phyloP scores from a whole-genome alignment of 1,140 invertebrate species.

The Pseudomyrmex flavicornis region DNA sequence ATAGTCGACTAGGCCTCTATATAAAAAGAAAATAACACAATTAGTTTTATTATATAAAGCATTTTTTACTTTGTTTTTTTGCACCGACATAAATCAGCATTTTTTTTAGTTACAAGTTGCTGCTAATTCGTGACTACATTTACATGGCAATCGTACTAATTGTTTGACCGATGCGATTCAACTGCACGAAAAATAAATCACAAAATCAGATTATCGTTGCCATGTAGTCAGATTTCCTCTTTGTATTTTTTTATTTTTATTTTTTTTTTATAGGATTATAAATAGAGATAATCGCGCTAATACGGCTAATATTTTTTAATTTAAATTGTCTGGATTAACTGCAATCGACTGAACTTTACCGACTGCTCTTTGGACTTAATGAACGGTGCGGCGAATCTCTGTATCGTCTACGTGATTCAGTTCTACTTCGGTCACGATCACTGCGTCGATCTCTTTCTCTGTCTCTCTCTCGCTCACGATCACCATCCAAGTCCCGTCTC shows the following conservation, averaged over 20 bases:
- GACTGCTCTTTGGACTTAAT: slow-evolving; percentile 71
- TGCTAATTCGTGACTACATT: background rate
- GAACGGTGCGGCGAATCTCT: slow-evolving; percentile 71
- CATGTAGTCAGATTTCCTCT: no score
- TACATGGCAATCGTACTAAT: no score
- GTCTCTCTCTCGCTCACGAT: slow-evolving; percentile 76
- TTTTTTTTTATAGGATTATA: no score
- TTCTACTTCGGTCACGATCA: slow-evolving; percentile 70
- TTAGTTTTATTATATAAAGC: slow-evolving; percentile 3
- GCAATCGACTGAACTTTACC: slow-evolving; percentile 57
- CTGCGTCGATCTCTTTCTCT: slow-evolving; percentile 67
- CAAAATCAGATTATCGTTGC: no score
- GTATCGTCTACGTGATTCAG: slow-evolving; percentile 68
- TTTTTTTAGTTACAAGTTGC: no score
- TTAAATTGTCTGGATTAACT: background rate
- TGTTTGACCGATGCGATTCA: no score
- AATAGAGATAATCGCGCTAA: background rate
- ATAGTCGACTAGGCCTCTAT: slow-evolving; percentile 72
- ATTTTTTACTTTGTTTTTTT: background rate
- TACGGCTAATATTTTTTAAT: background rate
- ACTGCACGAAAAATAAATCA: no score
- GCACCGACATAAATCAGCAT: slow-evolving; percentile 8
- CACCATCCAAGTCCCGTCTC: slow-evolving; percentile 78
- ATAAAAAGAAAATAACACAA: slow-evolving; percentile 38
- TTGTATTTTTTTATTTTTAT: no score